Base-by-base conservation (phyloP, 2,113 vertebrate species). In the Alligator sinensis region DNA sequence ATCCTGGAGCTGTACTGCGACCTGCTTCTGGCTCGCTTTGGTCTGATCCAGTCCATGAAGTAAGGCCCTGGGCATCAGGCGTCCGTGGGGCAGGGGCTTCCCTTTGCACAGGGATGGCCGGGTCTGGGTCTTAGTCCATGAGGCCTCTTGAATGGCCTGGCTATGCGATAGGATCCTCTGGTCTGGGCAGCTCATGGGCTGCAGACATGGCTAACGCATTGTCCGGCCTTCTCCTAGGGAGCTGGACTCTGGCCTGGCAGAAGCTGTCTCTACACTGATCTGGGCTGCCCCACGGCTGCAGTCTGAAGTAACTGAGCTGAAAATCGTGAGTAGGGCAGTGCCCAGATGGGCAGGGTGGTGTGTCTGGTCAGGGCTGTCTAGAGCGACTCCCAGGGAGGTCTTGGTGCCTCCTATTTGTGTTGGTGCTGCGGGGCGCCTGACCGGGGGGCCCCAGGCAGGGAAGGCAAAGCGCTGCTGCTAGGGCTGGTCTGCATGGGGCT, bases 41-140 rank as follows among this genome's bases (percentile, higher is more conserved):
- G 99, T 94, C 98, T 99, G 92, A 99, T 99, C 89, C 99, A 99
- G 88, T 99, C 99, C 9, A 99, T 99, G 99, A 99, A 99, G 99
- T 99, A 97, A 99, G 98, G 96, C 75, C 77, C n/a, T 66, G 59
- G 16, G 2, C 18, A 9, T 61, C 27, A 77, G 58, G 16, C 47
- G 0, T 75, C 14, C 78, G 21, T 89, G 87, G 74, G 68, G 59
- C 58, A 21, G 83, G 60, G 59, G 72, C 28, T 12, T 28, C 38
- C 5, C 28, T 82, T 78, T 47, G 16, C 27, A 59, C 5, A 2
- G 89, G 82, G 77, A 21, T 14, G 25, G 15, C 2, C 61, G 80
- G 17, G 7, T 66, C 11, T 84, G 47, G 54, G 14, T 47, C 47
- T 47, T 47, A 47, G 47, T 47, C 63, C 38, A 38, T 25, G 64